Percentiles rank a stretch among this genome's conserved stretches.
Evolutionary conservation across 2,797 vertebrate genomes (phyloP).

Genomic region (Lacerta agilis): DNA sequence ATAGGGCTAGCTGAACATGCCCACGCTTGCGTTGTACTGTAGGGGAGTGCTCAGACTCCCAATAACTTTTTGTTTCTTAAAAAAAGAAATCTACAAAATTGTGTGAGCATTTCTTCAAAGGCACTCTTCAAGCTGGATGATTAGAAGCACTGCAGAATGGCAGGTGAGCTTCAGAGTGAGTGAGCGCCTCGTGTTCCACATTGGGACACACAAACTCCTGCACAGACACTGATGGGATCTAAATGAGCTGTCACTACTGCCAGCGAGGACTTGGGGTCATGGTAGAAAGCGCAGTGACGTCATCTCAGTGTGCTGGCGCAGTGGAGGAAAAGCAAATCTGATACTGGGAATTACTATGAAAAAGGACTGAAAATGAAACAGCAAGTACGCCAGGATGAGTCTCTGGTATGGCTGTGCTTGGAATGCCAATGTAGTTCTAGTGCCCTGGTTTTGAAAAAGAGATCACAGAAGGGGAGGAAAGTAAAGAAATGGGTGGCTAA

Average conservation of each 20-base stretch:
- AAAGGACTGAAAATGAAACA: constrained; percentile 15
- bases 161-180: constrained; percentile 4
- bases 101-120: constrained; percentile 20
- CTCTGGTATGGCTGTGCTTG: not conserved
- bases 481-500: not conserved
- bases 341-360: constrained; percentile 1
- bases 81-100: not conserved
- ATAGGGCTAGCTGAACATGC: not conserved
- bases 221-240: constrained; percentile 10
- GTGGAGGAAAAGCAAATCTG: not conserved
- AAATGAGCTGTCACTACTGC: constrained; percentile 25
- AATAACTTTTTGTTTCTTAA: not conserved
- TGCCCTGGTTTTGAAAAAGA: not conserved
- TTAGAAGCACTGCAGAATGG: not conserved
- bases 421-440: constrained; percentile 5
- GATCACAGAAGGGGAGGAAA: not conserved
- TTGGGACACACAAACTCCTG: not conserved
- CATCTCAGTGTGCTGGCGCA: not conserved
- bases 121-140: constrained; percentile 6
- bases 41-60: not conserved
- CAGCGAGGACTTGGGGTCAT: not conserved
- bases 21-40: not conserved
- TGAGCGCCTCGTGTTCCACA: not conserved
- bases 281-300: not conserved
- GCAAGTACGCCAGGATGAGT: not conserved